These are phyloP conservation scores for Dermatophagoides farinae DNA, from an alignment of 1,140 invertebrate species.

Conservation along the genomic window DNA sequence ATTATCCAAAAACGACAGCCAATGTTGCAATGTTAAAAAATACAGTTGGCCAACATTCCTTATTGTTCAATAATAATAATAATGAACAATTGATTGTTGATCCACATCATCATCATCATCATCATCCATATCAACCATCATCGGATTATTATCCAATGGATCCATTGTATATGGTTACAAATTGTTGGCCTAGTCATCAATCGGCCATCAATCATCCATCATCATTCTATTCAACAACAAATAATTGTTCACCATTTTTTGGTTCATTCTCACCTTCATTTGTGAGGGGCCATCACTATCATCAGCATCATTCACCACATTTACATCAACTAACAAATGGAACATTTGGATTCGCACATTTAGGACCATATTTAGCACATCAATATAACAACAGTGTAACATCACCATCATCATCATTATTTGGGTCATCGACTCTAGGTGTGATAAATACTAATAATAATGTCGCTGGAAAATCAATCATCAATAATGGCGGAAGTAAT, in stretches of 20 bases:
- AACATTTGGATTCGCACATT: background rate
- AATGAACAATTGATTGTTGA: background rate
- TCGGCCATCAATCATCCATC: background rate
- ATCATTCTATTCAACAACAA: background rate
- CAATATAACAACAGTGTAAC: background rate
- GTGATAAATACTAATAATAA: too few species aligned
- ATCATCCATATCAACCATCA: background rate
- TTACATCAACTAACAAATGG: conserved; percentile 12
- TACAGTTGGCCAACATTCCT: background rate
- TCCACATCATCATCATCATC: background rate
- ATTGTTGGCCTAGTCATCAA: too few species aligned
- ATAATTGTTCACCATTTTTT: background rate
- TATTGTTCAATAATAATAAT: background rate
- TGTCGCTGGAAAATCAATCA: background rate
- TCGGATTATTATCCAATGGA: background rate
- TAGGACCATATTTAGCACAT: background rate
- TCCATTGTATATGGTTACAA: too few species aligned
- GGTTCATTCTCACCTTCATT: too few species aligned
- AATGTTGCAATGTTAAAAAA: background rate
- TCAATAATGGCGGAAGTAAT: conserved; percentile 12
- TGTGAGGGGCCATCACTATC: conserved; percentile 27
- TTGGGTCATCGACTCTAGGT: background rate
- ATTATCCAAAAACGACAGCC: background rate
- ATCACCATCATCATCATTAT: background rate
- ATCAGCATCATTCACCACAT: conserved; percentile 13